Conservation (phyloP, 64 coral and sea anemone genomes). For the Montipora foliosa region DNA sequence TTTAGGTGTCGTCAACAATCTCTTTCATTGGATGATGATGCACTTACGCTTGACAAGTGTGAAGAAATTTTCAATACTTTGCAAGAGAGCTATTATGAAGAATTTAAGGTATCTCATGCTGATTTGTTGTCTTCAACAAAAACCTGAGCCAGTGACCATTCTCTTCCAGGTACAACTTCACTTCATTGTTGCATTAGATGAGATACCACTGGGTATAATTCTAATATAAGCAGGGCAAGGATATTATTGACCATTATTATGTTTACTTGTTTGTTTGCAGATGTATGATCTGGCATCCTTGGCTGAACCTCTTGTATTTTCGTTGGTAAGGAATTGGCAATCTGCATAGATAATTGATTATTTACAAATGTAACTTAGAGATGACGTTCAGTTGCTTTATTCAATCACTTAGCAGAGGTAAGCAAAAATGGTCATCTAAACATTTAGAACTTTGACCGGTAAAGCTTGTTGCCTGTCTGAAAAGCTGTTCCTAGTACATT, state of each 20-base stretch:
- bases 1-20: constrained; percentile 88
- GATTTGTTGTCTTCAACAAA: not conserved
- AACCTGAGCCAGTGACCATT: not conserved
- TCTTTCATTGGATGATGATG: constrained; percentile 54
- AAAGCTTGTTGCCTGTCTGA: too few species aligned
- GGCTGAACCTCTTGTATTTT: constrained; percentile 94
- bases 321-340: constrained; percentile 76
- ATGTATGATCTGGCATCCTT: constrained; percentile 94
- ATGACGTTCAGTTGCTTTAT: too few species aligned
- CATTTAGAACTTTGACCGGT: too few species aligned
- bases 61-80: constrained; percentile 92
- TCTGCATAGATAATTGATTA: not conserved
- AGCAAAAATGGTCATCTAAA: too few species aligned
- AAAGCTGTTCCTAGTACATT: too few species aligned
- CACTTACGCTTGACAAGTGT: constrained; percentile 83
- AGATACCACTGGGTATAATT: too few species aligned
- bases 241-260: too few species aligned
- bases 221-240: too few species aligned
- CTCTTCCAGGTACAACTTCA: too few species aligned
- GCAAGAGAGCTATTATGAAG: constrained; percentile 91
- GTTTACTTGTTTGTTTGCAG: constrained; percentile 54
- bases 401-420: too few species aligned
- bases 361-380: too few species aligned
- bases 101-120: constrained; percentile 74
- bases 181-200: too few species aligned